Evolutionary conservation across 2,888 invertebrate species (phyloP).

Genomic region (Andricus quercusramuli): DNA sequence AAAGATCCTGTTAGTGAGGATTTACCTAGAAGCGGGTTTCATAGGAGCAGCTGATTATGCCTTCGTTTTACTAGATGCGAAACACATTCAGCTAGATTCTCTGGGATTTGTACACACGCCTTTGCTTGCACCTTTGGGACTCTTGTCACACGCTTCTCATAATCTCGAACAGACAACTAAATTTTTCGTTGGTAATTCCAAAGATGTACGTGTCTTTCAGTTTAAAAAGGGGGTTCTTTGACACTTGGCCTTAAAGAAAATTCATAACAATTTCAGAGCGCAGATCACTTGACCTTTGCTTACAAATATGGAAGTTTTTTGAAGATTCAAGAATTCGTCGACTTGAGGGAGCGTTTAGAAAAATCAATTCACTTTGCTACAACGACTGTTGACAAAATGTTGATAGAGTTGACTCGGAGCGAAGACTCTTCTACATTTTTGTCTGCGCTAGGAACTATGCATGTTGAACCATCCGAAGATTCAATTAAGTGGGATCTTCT

Average conservation of each 20-base stretch:
- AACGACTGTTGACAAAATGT: slow-evolving; percentile 84
- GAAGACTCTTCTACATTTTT: slow-evolving; percentile 66
- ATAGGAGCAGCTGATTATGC: slow-evolving; percentile 72
- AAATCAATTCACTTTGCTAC: slow-evolving; percentile 89
- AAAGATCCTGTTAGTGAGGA: slow-evolving; percentile 89
- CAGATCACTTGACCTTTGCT: slow-evolving; percentile 94
- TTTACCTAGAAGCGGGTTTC: slow-evolving; percentile 83
- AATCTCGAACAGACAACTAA: slow-evolving; percentile 88
- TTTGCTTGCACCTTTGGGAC: slow-evolving; percentile 86
- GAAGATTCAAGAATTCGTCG: slow-evolving; percentile 93
- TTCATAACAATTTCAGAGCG: slow-evolving; percentile 82
- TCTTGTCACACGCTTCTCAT: slow-evolving; percentile 85
- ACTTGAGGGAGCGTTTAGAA: slow-evolving; percentile 89
- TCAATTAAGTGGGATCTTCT: slow-evolving; percentile 70
- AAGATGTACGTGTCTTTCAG: slow-evolving; percentile 85
- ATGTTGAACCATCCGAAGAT: slow-evolving; percentile 71
- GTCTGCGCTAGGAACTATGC: slow-evolving; percentile 69
- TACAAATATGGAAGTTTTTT: slow-evolving; percentile 97
- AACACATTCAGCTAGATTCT: slow-evolving; percentile 96
- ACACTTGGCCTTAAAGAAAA: background rate
- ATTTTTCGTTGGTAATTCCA: slow-evolving; percentile 93
- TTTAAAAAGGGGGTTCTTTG: background rate
- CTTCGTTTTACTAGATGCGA: slow-evolving; percentile 85
- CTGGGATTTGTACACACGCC: slow-evolving; percentile 92
- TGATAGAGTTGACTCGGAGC: slow-evolving; percentile 82